Percentiles rank a stretch among this genome's conserved stretches.
phyloP scores from a whole-genome alignment of 2,888 invertebrate species.

The Ophion ellenae region DNA sequence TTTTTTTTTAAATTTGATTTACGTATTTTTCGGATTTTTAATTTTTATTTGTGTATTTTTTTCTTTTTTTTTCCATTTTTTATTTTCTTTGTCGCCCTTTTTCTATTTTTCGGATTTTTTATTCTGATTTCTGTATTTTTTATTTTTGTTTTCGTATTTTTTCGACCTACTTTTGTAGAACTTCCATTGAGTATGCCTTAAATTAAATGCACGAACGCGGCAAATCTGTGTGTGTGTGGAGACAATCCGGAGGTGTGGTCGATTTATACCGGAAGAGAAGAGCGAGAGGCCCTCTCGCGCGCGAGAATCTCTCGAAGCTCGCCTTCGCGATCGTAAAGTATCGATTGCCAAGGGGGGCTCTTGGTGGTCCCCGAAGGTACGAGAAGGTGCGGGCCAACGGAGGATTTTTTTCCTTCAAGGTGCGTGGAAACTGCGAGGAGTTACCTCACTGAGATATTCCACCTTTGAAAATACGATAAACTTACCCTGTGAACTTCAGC shows the following conservation, averaged over 20 bases:
- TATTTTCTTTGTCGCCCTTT: not conserved
- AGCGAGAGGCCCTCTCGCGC: conserved; percentile 27
- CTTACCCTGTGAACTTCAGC: conserved; percentile 46
- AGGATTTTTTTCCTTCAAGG: conserved; percentile 12
- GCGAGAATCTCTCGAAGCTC: conserved; percentile 48
- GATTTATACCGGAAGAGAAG: conserved; percentile 63
- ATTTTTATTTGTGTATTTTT: not conserved
- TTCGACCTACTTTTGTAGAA: not conserved
- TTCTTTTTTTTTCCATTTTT: not conserved
- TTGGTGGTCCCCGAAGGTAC: conserved; percentile 44
- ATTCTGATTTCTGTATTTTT: not conserved
- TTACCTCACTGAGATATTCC: conserved; percentile 32
- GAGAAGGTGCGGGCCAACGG: conserved; percentile 46
- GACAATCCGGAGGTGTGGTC: conserved; percentile 46
- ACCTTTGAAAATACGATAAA: conserved; percentile 38
- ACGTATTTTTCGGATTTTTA: not conserved
- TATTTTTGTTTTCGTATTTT: not conserved
- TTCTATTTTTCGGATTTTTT: not conserved
- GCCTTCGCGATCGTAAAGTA: conserved; percentile 65
- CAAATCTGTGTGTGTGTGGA: not conserved
- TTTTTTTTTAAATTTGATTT: not conserved
- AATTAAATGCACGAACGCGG: conserved; percentile 17
- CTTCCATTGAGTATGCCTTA: conserved; percentile 13
- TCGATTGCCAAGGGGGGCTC: conserved; percentile 58
- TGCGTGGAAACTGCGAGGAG: conserved; percentile 21